Percentiles rank a stretch among this genome's conserved stretches.
Conservation (phyloP, 2,113 vertebrate genomes). For the Aleadryas rufinucha region DNA sequence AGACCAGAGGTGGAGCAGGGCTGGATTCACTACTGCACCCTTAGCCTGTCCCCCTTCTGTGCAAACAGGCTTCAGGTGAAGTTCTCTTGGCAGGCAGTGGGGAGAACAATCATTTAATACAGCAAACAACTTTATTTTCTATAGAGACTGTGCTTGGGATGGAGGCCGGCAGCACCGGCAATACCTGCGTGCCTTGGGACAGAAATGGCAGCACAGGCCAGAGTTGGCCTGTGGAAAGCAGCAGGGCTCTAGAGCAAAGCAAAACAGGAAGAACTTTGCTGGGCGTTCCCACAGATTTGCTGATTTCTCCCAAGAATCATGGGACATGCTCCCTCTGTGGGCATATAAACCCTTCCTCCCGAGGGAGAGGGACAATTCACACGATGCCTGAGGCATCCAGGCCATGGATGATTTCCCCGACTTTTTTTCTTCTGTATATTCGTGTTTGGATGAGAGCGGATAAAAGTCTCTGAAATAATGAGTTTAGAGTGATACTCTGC, state of each 20-base stretch:
- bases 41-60: not conserved
- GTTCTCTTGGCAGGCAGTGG: not conserved
- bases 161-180: not conserved
- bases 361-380: not conserved
- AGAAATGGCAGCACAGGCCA: not conserved
- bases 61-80: not conserved
- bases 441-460: not conserved
- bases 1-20: not conserved
- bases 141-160: rapidly evolving
- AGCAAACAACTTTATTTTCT: not conserved
- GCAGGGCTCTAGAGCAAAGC: not conserved
- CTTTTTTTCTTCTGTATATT: not conserved
- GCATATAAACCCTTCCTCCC: not conserved
- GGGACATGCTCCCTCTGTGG: not conserved
- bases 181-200: not conserved
- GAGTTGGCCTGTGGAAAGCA: not conserved
- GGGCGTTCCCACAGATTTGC: not conserved
- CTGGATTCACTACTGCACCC: not conserved
- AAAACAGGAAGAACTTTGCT: not conserved
- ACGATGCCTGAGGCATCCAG: not conserved
- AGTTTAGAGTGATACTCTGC: conserved; percentile 14
- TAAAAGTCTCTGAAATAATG: conserved; percentile 38
- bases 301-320: not conserved
- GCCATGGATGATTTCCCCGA: not conserved
- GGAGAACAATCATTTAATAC: not conserved